Evolutionary conservation across 2,797 vertebrate species (phyloP), one percentile per base, ranked within the genome.

Genomic region (Epinephelus awoara): DNA sequence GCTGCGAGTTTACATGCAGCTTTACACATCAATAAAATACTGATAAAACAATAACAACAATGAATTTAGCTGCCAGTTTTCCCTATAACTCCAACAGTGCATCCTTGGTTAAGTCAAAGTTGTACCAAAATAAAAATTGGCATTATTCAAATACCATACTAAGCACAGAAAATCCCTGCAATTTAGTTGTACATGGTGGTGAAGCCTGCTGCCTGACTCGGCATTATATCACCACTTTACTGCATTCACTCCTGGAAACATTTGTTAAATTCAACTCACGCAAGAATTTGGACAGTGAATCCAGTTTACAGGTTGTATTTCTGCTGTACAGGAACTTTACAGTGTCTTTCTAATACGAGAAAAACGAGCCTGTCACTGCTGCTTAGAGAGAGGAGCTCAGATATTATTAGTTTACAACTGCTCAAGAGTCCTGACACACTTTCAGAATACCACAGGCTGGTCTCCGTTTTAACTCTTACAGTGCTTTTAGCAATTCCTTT

Each of bases 321-420:
- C 11, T 9, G 50, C 56, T 7, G 0, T 3, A 27, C 21, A 76
- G 51, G 17, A 40, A 49, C 34, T 70, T 25, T 2, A 50, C 4
- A 19, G 34, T 14, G 18, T 18, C 15, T 19, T 27, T 11, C 50
- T 79, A 65, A 71, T 61, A 75, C 71, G 51, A 81, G 21, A 67
- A 15, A 67, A 67, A 49, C 2, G 1, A 15, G 29, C 15, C 52
- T 44, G 64, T 38, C 4, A 4, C 73, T 67, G 34, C 57, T 38
- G 34, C 18, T 79, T 44, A 46, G 25, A 75, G 47, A 67, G 34
- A 55, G 4, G 17, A 57, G 38, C 54, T 29, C 19, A 42, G 82
- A 62, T 86, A 86, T 88, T 82, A 75, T 86, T 86, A 90, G 84
- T 82, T 77, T 67, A 73, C 57, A 75, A 85, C 72, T 70, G 77